Evolutionary conservation across 2,888 invertebrate genomes (phyloP).

Genomic region (Esperia sulphurella): DNA sequence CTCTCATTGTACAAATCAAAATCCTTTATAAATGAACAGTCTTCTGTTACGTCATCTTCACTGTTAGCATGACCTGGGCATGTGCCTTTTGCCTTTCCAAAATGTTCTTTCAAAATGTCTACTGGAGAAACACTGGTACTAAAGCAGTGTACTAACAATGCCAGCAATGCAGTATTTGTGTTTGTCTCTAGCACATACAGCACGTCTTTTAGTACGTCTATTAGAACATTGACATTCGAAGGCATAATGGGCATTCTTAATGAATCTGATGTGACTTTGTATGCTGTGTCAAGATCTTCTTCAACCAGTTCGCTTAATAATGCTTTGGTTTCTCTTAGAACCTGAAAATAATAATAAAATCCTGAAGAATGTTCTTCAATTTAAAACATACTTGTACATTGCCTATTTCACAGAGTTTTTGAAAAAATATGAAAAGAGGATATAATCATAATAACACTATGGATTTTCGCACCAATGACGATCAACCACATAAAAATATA

Average conservation of each 20-base stretch:
- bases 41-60: conserved; percentile 47
- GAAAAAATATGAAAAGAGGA: too few species aligned
- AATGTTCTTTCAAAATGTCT: conserved; percentile 49
- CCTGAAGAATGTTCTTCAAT: too few species aligned
- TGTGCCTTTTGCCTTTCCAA: conserved; percentile 25
- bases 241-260: conserved; percentile 64
- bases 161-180: conserved; percentile 82
- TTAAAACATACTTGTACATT: too few species aligned
- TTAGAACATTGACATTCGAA: conserved; percentile 73
- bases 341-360: conserved; percentile 46
- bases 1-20: conserved; percentile 85
- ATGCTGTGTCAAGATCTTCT: conserved; percentile 61
- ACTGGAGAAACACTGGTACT: conserved; percentile 46
- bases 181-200: conserved; percentile 82
- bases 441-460: too few species aligned
- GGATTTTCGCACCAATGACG: too few species aligned
- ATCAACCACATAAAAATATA: too few species aligned
- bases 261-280: conserved; percentile 53
- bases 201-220: conserved; percentile 80
- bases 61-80: conserved; percentile 37
- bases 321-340: conserved; percentile 71
- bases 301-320: conserved; percentile 61
- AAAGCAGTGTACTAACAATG: conserved; percentile 70
- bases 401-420: too few species aligned
- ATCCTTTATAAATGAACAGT: conserved; percentile 76